Conservation (phyloP, 2,797 vertebrate species). For the Liparis tanakae region DNA sequence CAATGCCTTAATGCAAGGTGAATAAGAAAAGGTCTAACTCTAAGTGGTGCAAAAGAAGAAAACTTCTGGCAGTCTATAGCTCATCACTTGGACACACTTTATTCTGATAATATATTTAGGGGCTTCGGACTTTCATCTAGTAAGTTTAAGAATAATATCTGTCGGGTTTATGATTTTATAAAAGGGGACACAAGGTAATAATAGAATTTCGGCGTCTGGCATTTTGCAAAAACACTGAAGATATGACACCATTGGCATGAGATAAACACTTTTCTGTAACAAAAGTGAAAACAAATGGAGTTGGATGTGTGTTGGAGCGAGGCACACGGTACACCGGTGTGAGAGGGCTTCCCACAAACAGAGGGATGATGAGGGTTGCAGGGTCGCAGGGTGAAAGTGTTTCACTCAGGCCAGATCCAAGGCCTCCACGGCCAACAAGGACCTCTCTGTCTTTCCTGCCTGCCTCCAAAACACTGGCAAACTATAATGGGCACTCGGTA, state of each 20-base stretch:
- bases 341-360: conserved; percentile 29
- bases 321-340: not conserved
- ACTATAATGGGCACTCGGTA: too few relatives aligned
- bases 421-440: conserved; percentile 65
- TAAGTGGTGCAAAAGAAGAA: conserved; percentile 15
- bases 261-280: not conserved
- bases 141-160: not conserved
- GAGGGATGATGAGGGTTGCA: conserved; percentile 35
- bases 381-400: conserved; percentile 52
- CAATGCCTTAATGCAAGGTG: conserved; percentile 53
- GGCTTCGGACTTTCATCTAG: conserved; percentile 14
- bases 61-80: conserved; percentile 4
- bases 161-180: not conserved
- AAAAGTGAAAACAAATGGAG: not conserved
- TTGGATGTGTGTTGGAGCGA: not conserved
- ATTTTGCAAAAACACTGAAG: not conserved
- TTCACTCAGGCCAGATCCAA: conserved; percentile 46
- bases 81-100: conserved; percentile 3
- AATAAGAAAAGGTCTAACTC: conserved; percentile 15
- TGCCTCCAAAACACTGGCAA: conserved; percentile 69
- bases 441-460: conserved; percentile 64
- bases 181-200: not conserved
- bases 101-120: conserved; percentile 36
- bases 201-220: not conserved
- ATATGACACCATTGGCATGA: not conserved